phyloP scores from a whole-genome alignment of 2,888 invertebrate genomes.

The Apodemia zela region DNA sequence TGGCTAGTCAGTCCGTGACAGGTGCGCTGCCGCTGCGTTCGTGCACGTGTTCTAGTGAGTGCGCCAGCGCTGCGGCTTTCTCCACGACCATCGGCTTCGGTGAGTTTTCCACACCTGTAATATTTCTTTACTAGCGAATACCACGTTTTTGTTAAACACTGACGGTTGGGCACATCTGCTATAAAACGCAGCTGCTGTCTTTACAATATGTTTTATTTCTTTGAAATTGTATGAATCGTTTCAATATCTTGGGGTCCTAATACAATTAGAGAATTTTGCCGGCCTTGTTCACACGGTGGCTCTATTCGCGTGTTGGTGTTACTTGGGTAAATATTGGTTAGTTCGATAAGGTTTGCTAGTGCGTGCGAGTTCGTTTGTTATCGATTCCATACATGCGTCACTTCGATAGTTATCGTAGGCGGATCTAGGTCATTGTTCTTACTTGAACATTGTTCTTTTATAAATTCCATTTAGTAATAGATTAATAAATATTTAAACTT shows the following conservation, averaged over 20 bases:
- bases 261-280: slow-evolving; percentile 47
- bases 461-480: slow-evolving; percentile 42
- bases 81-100: slow-evolving; percentile 44
- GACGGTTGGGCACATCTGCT: slow-evolving; percentile 68
- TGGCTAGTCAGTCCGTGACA: slow-evolving; percentile 76
- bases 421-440: slow-evolving; percentile 72
- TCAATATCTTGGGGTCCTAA: slow-evolving; percentile 52
- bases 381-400: slow-evolving; percentile 77
- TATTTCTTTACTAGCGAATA: slow-evolving; percentile 38
- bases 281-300: slow-evolving; percentile 57
- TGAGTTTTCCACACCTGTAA: slow-evolving; percentile 47
- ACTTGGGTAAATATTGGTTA: slow-evolving; percentile 67
- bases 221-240: slow-evolving; percentile 44
- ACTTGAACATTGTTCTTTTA: slow-evolving; percentile 54
- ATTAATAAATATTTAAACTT: not conserved
- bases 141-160: slow-evolving; percentile 52
- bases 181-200: slow-evolving; percentile 67
- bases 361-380: slow-evolving; percentile 72
- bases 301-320: slow-evolving; percentile 62
- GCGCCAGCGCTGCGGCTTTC: slow-evolving; percentile 55
- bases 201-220: slow-evolving; percentile 56
- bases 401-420: slow-evolving; percentile 73
- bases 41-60: slow-evolving; percentile 79
- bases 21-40: slow-evolving; percentile 73
- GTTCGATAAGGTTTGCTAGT: slow-evolving; percentile 64